Evolutionary conservation across 2,113 vertebrate genomes (phyloP).

Genomic region (Cyanocitta stelleri): DNA sequence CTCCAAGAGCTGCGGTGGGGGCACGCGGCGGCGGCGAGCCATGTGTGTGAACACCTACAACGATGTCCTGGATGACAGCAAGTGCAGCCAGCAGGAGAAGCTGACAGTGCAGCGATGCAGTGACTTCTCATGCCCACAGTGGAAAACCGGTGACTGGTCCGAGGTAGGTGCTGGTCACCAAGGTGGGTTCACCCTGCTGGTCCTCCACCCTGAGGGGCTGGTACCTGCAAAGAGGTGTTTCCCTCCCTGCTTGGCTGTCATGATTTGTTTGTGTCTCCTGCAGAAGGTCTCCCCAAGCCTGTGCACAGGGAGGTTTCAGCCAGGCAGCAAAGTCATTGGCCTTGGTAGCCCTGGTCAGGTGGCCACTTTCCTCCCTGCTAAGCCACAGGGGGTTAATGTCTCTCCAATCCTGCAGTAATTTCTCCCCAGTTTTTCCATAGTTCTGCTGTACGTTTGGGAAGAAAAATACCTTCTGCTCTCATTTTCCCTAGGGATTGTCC

Average conservation of each 20-base stretch:
- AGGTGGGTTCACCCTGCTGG: neutral
- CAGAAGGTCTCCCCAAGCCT: neutral
- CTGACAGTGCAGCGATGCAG: slow-evolving; percentile 85
- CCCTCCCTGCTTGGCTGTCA: neutral
- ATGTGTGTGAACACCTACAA: slow-evolving; percentile 84
- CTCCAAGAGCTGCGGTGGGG: slow-evolving; percentile 90
- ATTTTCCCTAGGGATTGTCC: neutral
- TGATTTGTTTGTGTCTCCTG: neutral
- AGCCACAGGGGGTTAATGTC: neutral
- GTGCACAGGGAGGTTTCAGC: neutral
- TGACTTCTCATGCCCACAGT: slow-evolving; percentile 88
- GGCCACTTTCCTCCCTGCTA: neutral
- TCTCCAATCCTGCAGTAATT: neutral
- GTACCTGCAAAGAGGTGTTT: neutral
- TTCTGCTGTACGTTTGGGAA: neutral
- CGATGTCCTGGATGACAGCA: slow-evolving; percentile 82
- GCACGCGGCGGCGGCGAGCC: slow-evolving; percentile 83
- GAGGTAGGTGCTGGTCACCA: slow-evolving; percentile 77
- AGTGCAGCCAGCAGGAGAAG: slow-evolving; percentile 90
- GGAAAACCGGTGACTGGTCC: slow-evolving; percentile 93
- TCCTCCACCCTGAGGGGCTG: neutral
- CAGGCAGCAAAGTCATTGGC: neutral
- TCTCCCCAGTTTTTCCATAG: neutral
- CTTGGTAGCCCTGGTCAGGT: neutral
- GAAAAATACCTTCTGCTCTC: neutral